Base-by-base conservation (phyloP, 2,797 vertebrate species). In the Pelodytes ibericus region DNA sequence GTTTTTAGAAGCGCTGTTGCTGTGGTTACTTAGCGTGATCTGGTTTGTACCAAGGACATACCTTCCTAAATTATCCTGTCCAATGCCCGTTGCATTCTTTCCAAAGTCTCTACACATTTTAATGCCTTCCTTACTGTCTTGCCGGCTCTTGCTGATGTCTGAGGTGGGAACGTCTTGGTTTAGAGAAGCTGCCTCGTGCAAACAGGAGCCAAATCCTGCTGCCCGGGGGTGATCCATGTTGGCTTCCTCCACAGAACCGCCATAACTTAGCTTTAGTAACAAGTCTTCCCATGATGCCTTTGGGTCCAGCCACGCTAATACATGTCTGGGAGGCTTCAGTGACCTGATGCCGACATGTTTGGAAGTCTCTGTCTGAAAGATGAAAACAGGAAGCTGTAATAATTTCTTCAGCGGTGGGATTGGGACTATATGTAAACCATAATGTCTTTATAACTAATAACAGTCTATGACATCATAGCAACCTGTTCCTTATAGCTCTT, bases 271-370 rank as follows among this genome's bases (percentile, higher is more conserved):
- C n/a, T 53, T 53, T 7, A 24, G 81, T 74, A 95, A 89, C 51
- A 97, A 94, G n/a, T 86, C 81, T 8, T 91, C 81, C 91, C 95
- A 96, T 0, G 93, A 90, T 59, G 87, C 88, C 0, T 73, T 80
- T 0, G 95, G 92, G 81, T 95, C 92, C 0, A 99, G 88, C 90
- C 91, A 95, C 15, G 91, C 90, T 0, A 85, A 82, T 24, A 96
- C 81, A 0, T 98, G 96, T 80, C 57, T 82, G 0, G 77, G 90
- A 60, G 49, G 72, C 0, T 1, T 39, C 1, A 49, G 74, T 20
- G 72, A 76, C n/a, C 72, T 0, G 29, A 26, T 26, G 11, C 9
- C 20, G 41, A 5, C 57, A 11, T 29, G 10, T 4, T 51, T 33
- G 4, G 9, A n/a, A 20, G 18, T 9, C 2, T 25, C 4, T 25